These are phyloP conservation scores for Xanthia icteritia DNA, from an alignment of 2,888 invertebrate species.

Conservation along the genomic window DNA sequence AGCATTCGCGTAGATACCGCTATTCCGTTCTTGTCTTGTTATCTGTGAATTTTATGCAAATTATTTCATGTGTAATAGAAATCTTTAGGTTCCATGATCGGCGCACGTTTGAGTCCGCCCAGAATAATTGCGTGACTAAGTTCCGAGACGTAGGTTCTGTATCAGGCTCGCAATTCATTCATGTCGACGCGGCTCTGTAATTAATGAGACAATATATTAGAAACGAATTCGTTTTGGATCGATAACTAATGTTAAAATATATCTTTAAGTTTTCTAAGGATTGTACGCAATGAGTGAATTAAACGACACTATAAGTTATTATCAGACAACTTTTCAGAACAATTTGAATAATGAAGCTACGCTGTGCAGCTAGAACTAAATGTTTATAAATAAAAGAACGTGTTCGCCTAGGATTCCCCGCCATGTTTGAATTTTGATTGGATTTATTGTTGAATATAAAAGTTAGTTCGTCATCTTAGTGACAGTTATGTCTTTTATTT, in stretches of 20 bases:
- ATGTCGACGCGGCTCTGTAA: conserved; percentile 78
- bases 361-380: conserved; percentile 20
- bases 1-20: conserved; percentile 36
- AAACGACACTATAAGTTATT: conserved; percentile 56
- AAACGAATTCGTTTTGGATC: conserved; percentile 82
- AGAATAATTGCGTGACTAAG: conserved; percentile 85
- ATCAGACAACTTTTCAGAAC: conserved; percentile 52
- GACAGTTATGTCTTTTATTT: conserved; percentile 59
- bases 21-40: conserved; percentile 66
- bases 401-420: conserved; percentile 12
- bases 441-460: conserved; percentile 56
- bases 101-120: conserved; percentile 70
- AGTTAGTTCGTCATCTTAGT: conserved; percentile 52
- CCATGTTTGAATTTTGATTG: conserved; percentile 47
- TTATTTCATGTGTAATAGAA: conserved; percentile 76
- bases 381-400: conserved; percentile 25
- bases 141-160: conserved; percentile 77
- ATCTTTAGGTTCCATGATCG: conserved; percentile 74
- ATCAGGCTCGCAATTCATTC: conserved; percentile 80
- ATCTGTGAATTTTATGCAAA: conserved; percentile 78
- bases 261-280: conserved; percentile 70
- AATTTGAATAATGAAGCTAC: conserved; percentile 55
- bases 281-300: conserved; percentile 63
- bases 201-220: conserved; percentile 84
- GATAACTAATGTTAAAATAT: conserved; percentile 75